Conservation (phyloP, 2,888 invertebrate genomes). For the Lordiphosa andalusiaca region DNA sequence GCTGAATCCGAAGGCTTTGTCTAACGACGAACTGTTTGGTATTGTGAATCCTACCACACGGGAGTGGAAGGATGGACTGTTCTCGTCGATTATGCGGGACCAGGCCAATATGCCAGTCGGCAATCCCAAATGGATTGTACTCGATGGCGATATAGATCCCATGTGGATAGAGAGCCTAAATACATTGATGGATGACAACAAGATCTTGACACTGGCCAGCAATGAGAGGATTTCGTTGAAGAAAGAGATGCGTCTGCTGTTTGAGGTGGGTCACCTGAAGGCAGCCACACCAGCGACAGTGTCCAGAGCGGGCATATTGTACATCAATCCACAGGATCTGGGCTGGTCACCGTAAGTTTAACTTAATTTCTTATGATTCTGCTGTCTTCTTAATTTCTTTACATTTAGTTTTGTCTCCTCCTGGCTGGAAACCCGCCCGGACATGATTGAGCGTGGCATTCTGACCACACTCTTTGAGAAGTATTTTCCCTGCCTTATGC, state of each 20-base stretch:
- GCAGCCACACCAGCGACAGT: slow-evolving; percentile 98
- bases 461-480: slow-evolving; percentile 95
- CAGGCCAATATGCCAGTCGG: slow-evolving; percentile 92
- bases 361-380: background rate
- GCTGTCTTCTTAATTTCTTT: background rate
- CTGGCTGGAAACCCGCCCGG: slow-evolving; percentile 90
- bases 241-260: slow-evolving; percentile 92
- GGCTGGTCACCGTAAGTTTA: slow-evolving; percentile 94
- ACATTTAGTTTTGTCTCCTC: slow-evolving; percentile 89
- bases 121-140: slow-evolving; percentile 95
- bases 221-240: slow-evolving; percentile 96
- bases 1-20: slow-evolving; percentile 95
- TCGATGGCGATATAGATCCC: slow-evolving; percentile 93
- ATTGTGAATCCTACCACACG: slow-evolving; percentile 95
- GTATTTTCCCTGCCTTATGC: slow-evolving; percentile 92
- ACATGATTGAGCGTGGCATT: slow-evolving; percentile 89
- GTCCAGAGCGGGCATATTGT: slow-evolving; percentile 95
- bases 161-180: slow-evolving; percentile 97
- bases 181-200: slow-evolving; percentile 98
- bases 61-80: slow-evolving; percentile 95
- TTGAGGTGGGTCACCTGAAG: slow-evolving; percentile 94
- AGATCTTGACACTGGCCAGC: slow-evolving; percentile 95
- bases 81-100: slow-evolving; percentile 96
- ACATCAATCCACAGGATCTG: slow-evolving; percentile 95
- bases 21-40: slow-evolving; percentile 96